These are phyloP conservation scores for Anastatus disparis DNA, from an alignment of 1,140 invertebrate genomes.

Conservation along the genomic window DNA sequence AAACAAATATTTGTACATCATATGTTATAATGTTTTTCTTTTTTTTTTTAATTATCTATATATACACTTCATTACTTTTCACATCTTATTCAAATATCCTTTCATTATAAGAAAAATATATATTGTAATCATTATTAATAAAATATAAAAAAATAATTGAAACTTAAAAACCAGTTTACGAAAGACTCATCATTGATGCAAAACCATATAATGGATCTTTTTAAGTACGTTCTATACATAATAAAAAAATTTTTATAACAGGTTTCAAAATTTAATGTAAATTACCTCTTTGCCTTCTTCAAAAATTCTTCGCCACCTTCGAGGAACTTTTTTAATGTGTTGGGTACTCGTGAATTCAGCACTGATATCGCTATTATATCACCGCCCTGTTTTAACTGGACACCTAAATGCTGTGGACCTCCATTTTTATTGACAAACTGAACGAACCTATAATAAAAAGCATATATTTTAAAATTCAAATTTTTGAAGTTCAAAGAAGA, in stretches of 20 bases:
- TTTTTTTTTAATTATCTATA: too few species aligned
- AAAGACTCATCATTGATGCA: not conserved
- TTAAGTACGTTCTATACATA: too few species aligned
- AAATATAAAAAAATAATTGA: not conserved
- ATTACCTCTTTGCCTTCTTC: constrained; percentile 70
- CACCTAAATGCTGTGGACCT: constrained; percentile 69
- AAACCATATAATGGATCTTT: not conserved
- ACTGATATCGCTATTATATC: constrained; percentile 72
- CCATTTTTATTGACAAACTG: constrained; percentile 68
- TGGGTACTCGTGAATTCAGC: constrained; percentile 70
- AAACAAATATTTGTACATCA: too few species aligned
- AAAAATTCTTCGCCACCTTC: constrained; percentile 64
- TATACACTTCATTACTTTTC: too few species aligned
- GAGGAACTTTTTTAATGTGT: constrained; percentile 70
- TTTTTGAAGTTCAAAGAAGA: too few species aligned
- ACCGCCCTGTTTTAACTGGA: constrained; percentile 67
- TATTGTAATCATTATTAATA: not conserved
- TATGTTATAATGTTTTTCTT: too few species aligned
- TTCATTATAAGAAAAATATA: too few species aligned
- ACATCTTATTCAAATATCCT: too few species aligned
- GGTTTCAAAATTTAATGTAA: not conserved
- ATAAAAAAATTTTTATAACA: not conserved
- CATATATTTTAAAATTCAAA: too few species aligned
- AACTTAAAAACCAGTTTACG: not conserved
- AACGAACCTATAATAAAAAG: constrained; percentile 62